These are phyloP conservation scores for Euura saliciscinereae DNA, from an alignment of 1,140 invertebrate genomes.

Conservation along the genomic window DNA sequence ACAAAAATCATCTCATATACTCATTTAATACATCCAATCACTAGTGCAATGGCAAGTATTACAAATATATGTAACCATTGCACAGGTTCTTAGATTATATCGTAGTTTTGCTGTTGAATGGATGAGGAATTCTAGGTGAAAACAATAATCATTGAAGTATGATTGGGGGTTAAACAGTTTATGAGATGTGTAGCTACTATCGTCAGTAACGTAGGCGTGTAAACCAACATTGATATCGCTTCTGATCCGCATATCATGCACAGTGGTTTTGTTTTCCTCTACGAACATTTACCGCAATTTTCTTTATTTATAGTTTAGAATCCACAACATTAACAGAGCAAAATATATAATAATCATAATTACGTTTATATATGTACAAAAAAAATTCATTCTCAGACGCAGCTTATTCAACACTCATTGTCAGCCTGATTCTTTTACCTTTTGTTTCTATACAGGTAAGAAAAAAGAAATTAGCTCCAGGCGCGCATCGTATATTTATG, in stretches of 20 bases:
- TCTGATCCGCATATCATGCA: not conserved
- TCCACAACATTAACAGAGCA: constrained; percentile 16
- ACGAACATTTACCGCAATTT: constrained; percentile 8
- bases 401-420: constrained; percentile 18
- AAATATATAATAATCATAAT: constrained; percentile 15
- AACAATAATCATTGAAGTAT: constrained; percentile 4
- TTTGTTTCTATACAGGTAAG: not conserved
- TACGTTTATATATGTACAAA: constrained; percentile 13
- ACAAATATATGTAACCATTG: not conserved
- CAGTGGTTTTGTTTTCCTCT: not conserved
- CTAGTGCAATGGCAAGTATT: not conserved
- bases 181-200: not conserved
- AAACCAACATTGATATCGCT: not conserved
- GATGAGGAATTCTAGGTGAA: constrained; percentile 1
- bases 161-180: not conserved
- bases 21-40: not conserved
- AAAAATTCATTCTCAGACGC: constrained; percentile 21
- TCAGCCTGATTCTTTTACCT: not conserved
- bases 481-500: not conserved
- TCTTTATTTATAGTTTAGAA: constrained; percentile 2
- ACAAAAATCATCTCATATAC: not conserved
- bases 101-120: not conserved
- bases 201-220: not conserved
- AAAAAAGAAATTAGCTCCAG: too few species aligned
- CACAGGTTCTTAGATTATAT: not conserved